phyloP scores from a whole-genome alignment of 2,797 vertebrate genomes.

The Capromys pilorides region DNA sequence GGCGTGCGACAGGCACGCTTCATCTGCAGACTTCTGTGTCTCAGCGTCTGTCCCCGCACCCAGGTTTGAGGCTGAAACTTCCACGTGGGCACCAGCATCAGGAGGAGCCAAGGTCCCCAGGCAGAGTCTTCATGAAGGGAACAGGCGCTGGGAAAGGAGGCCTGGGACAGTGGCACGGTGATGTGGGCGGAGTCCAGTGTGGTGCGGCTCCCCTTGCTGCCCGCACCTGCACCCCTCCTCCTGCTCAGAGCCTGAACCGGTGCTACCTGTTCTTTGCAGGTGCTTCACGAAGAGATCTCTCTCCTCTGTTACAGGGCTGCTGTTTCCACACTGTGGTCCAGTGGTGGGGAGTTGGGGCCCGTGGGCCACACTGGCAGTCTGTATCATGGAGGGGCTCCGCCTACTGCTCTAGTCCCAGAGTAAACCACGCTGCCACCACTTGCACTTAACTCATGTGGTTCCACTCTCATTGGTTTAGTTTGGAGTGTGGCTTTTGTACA shows the following conservation, averaged over 20 bases:
- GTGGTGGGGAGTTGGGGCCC: neutral
- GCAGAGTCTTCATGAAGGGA: neutral
- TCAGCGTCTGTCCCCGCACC: neutral
- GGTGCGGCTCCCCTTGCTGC: too few relatives aligned
- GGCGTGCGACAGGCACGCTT: neutral
- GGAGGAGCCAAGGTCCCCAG: neutral
- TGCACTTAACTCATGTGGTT: neutral
- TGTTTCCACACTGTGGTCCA: neutral
- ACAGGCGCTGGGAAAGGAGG: neutral
- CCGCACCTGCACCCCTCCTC: neutral
- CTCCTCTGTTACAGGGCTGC: neutral
- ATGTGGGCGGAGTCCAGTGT: too few relatives aligned
- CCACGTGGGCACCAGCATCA: fast-evolving
- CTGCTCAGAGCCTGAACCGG: neutral
- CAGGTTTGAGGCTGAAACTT: neutral
- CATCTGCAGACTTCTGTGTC: neutral
- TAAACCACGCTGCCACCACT: too few relatives aligned
- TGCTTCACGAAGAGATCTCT: neutral
- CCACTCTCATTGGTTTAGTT: neutral
- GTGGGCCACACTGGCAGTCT: neutral
- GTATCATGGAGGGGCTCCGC: neutral
- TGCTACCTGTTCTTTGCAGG: too few relatives aligned
- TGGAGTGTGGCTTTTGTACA: neutral
- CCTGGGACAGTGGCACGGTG: neutral
- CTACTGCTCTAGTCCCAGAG: too few relatives aligned